A percentile compares a stretch with the other conserved stretches of the same genome.
Evolutionary conservation across 2,113 vertebrate species (phyloP).

Genomic region (Parus major): DNA sequence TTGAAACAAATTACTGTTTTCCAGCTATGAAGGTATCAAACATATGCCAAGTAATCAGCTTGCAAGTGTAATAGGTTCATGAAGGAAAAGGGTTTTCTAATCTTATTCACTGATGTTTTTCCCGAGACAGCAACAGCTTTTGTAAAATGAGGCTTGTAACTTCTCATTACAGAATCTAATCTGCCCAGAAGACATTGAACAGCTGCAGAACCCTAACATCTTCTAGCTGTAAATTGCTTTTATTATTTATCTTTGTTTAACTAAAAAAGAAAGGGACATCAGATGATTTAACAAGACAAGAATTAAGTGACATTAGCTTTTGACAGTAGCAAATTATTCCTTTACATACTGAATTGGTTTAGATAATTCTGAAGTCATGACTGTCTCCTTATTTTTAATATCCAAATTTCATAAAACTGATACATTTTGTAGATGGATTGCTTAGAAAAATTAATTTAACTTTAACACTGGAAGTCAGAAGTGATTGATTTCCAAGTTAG

Average conservation of each 20-base stretch:
- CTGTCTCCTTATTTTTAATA: constrained; percentile 48
- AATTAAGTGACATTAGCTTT: constrained; percentile 72
- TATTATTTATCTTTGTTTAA: constrained; percentile 83
- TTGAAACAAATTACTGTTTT: constrained; percentile 75
- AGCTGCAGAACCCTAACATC: constrained; percentile 74
- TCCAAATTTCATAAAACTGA: constrained; percentile 21
- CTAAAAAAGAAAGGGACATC: constrained; percentile 72
- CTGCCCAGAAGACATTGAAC: constrained; percentile 78
- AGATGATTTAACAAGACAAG: constrained; percentile 75
- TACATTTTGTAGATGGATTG: constrained; percentile 26
- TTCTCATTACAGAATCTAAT: constrained; percentile 83
- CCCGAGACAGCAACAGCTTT: constrained; percentile 79
- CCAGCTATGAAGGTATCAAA: constrained; percentile 71
- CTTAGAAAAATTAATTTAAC: constrained; percentile 43
- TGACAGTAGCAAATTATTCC: constrained; percentile 69
- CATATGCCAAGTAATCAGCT: constrained; percentile 74
- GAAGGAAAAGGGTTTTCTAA: constrained; percentile 74
- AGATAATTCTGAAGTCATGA: constrained; percentile 42
- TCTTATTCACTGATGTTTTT: constrained; percentile 73
- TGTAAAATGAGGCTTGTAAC: constrained; percentile 81
- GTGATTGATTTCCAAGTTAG: constrained; percentile 31
- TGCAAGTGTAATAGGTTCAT: constrained; percentile 72
- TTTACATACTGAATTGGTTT: constrained; percentile 52
- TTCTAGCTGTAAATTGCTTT: constrained; percentile 77
- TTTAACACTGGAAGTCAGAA: background rate